Percentiles rank a stretch among this genome's conserved stretches.
Evolutionary conservation across 2,888 invertebrate genomes (phyloP).

Genomic region (Drosophila prolongata): DNA sequence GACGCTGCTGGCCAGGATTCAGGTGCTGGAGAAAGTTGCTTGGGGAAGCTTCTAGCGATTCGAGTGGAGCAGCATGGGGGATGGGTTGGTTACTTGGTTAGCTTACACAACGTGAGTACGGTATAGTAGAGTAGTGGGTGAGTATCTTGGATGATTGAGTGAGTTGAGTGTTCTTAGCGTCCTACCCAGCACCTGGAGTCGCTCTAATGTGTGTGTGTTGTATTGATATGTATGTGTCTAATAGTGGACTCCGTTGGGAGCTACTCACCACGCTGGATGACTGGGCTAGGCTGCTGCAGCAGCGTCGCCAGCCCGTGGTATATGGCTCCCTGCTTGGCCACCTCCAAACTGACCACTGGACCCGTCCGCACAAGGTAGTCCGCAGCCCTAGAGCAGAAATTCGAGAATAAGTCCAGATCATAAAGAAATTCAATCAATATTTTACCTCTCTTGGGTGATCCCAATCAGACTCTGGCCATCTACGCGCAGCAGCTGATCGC

Average conservation of each 20-base stretch:
- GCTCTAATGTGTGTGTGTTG: conserved; percentile 47
- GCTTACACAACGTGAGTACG: conserved; percentile 59
- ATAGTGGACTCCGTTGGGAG: conserved; percentile 12
- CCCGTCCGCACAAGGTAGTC: conserved; percentile 97
- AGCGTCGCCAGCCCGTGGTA: conserved; percentile 97
- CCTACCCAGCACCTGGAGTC: conserved; percentile 67
- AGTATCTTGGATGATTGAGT: conserved; percentile 32
- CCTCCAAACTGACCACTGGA: conserved; percentile 96
- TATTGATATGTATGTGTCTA: conserved; percentile 28
- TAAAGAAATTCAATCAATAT: rapidly evolving
- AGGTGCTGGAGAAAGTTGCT: conserved; percentile 52
- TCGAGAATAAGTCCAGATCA: neutral
- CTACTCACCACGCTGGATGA: conserved; percentile 89
- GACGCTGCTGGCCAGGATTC: conserved; percentile 64
- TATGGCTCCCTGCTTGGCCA: conserved; percentile 98
- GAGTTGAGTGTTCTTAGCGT: conserved; percentile 55
- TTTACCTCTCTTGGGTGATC: conserved; percentile 90
- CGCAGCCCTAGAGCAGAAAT: conserved; percentile 89
- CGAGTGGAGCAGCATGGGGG: conserved; percentile 67
- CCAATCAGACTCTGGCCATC: conserved; percentile 97
- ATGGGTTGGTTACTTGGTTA: conserved; percentile 58
- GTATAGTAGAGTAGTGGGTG: conserved; percentile 37
- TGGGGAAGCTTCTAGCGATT: conserved; percentile 31
- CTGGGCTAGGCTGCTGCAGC: conserved; percentile 95
- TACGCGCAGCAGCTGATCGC: conserved; percentile 98